phyloP scores from a whole-genome alignment of 2,113 vertebrate genomes.

The human (Homo sapiens) region DNA sequence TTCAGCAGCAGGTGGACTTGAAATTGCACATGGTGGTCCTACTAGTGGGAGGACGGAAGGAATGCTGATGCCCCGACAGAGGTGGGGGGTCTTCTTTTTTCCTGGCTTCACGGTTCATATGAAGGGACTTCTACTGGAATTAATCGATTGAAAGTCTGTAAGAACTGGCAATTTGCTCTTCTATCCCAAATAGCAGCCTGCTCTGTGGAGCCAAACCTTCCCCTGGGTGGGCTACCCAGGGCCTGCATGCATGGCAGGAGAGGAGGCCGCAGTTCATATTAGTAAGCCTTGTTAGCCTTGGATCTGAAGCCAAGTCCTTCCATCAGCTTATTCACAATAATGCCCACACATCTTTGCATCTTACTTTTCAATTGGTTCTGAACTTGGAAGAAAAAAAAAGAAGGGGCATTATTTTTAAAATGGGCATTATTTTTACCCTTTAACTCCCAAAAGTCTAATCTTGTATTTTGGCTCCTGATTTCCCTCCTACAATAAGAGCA shows the following conservation, averaged over 20 bases:
- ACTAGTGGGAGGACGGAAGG: not conserved
- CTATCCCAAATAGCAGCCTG: not conserved
- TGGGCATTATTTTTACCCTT: not conserved
- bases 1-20: not conserved
- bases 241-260: fast-evolving
- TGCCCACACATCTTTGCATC: not conserved
- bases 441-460: not conserved
- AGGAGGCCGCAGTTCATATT: fast-evolving
- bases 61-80: fast-evolving
- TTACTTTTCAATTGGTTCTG: not conserved
- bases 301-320: not conserved
- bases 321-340: not conserved
- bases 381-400: not conserved
- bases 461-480: not conserved
- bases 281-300: not conserved
- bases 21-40: fast-evolving
- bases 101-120: fast-evolving
- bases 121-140: not conserved
- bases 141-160: not conserved
- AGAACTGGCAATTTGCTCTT: not conserved
- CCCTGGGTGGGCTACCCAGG: not conserved
- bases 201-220: not conserved
- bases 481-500: not conserved
- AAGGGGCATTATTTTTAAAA: not conserved
- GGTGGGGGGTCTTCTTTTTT: too few species aligned